Evolutionary conservation across 64 coral and sea anemone species (phyloP), one percentile per base, ranked within the genome.

Genomic region (Stichodactyla mertensii): DNA sequence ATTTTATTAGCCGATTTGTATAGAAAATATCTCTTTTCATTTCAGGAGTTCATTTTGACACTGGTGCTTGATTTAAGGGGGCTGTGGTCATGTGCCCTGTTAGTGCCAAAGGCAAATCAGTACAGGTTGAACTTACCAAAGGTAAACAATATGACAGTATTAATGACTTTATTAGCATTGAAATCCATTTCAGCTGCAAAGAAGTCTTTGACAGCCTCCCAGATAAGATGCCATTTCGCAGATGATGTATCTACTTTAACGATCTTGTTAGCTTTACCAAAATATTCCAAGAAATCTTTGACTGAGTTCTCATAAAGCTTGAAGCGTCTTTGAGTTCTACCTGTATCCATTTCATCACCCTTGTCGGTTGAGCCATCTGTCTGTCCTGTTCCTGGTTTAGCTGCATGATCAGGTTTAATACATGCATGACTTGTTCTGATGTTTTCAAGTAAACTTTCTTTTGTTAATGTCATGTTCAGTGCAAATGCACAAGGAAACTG

Each of bases 161-260:
- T 92, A 60, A 97, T 89, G 52, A 93, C 91, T 88, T 84, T 90
- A 27, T 88, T 90, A 20, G 91, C 94, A 81, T 81, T 86, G 83
- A 97, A 93, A 69, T 97, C 94, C 94, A 97, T 97, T 90, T 97
- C 94, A 23, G 83, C 94, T 55, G 94, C 88, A 92, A 97, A 97
- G 82, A 97, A 97, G 64, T 97, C 94, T 88, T 92, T 93, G 9
- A 93, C 71, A 7, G 91, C 94, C 70, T 97, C 94, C 94, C 94
- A 97, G n/a, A 97, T 90, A n/a, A 92, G 88, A 80, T 92, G 78
- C 77, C 88, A 83, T 19, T 87, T 89, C 0, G 91, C 88, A 54
- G 94, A 87, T 24, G 94, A 93, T 51, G 94, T 97, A 36, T 97
- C 91, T 67, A 97, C 71, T 51, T 54, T 89, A 0, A 97, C 94